A percentile compares a stretch with the other conserved stretches of the same genome.
These are phyloP conservation scores for Struthio camelus DNA, from an alignment of 2,113 vertebrate genomes.

Conservation along the genomic window DNA sequence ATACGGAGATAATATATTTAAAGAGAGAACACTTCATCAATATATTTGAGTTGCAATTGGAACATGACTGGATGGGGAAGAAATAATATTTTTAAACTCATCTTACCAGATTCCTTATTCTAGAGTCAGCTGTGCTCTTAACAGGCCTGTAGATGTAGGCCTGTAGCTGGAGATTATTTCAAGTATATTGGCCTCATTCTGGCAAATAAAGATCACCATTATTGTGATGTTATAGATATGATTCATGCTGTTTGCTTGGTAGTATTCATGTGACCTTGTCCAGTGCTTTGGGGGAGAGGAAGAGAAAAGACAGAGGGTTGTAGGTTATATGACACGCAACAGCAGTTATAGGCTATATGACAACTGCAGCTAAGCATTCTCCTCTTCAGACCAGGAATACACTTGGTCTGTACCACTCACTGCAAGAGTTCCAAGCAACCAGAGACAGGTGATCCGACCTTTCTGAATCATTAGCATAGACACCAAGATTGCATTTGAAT, in stretches of 20 bases:
- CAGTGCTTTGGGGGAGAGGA: background rate
- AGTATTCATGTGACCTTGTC: background rate
- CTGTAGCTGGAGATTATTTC: background rate
- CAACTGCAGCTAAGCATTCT: fast-evolving
- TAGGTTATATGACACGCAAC: background rate
- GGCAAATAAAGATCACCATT: background rate
- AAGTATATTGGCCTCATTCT: background rate
- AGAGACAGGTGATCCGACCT: background rate
- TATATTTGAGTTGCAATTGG: background rate
- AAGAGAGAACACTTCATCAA: background rate
- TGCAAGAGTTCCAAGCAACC: background rate
- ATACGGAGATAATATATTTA: background rate
- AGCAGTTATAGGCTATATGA: background rate
- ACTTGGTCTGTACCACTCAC: background rate
- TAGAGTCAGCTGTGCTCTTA: background rate
- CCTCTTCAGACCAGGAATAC: background rate
- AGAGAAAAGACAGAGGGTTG: fast-evolving
- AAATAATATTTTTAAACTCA: background rate
- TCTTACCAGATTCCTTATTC: background rate
- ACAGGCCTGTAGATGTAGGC: background rate
- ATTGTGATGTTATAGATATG: background rate
- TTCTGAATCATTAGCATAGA: background rate
- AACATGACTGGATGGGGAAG: background rate
- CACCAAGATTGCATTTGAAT: background rate
- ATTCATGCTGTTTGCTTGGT: background rate